Evolutionary conservation across 2,888 invertebrate genomes (phyloP), one percentile per base, ranked within the genome.

Genomic region (Herminia tarsipennalis): DNA sequence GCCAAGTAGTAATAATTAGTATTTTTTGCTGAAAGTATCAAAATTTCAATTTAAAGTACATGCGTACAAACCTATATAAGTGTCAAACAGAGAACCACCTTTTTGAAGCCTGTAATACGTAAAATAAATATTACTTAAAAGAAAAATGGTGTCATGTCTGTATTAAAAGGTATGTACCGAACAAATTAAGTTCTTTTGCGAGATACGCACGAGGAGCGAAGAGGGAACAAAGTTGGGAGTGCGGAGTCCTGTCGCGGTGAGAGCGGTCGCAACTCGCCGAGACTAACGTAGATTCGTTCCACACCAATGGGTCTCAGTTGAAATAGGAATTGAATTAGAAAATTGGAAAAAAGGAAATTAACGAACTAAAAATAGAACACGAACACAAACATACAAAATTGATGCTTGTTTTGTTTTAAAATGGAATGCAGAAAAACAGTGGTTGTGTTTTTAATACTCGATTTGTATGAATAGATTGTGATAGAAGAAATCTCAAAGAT

Each of bases 211-310:
- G 58, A 66, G 17, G 20, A 36, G 21, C 13, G 27, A 25, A 16
- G 30, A 56, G 48, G 56, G 55, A 61, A 59, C 68, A 83, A 47
- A 87, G 86, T 86, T 84, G 68, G 51, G 70, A 87, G 86, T 86
- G 85, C 81, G 50, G 78, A 85, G 77, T 78, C 74, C 70, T 88
- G 87, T 86, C 66, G 81, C 66, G 81, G 82, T 68, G 54, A 60
- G 41, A 39, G 80, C 67, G 82, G 82, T 72, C 66, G 50, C 53
- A 73, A 79, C 78, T 78, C 67, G 40, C 51, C 46, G 60, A 49
- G 67, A 66, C 60, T 56, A 64, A 59, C 61, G 50, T 29, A 38
- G 48, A 40, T 53, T 36, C 44, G 49, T 54, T 52, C 41, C 52
- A 9, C 48, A 38, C 35, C 18, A 61, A 47, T 46, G 37, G 36